Evolutionary conservation across 2,113 vertebrate genomes (phyloP), one percentile per base, ranked within the genome.

Genomic region (Salvelinus sp.): DNA sequence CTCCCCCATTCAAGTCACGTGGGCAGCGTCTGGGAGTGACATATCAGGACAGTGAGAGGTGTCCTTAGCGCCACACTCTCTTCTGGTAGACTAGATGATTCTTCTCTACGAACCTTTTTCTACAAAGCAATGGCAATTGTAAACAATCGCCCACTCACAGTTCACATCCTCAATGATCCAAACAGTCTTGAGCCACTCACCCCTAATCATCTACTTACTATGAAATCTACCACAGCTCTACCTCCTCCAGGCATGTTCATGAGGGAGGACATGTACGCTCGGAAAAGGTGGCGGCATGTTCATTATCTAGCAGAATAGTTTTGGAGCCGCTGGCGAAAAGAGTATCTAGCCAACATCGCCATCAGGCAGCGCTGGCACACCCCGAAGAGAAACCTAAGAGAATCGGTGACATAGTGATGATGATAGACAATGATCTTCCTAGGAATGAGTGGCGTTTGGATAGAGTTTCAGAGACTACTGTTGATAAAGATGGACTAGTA

Each of bases 1-100:
- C 75, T 13, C 72, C 77, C 77, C 2, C 22, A 77, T 60, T 27
- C 80, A 44, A 84, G 83, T 16, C 81, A 82, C 22, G 20, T n/a
- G 1, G 83, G 69, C 23, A 80, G 78, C 0, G 70, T 85, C 0
- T 80, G 77, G 76, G 82, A 84, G 18, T 22, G 65, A 22, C 69
- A 86, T 0, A 83, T 83, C 3, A 75, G 69, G 68, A 60, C 60
- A 25, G 27, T 77, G 2, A 73, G 58, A 69, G 38, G 22, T 20
- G 25, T 80, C 7, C 57, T 80, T 1, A 75, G 10, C 1, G 50
- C 66, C 33, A 74, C 70, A 4, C 70, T 73, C 10, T 73, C 70
- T 2, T 38, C 25, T 18, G 74, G 20, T 20, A 76, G 79, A 18
- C 28, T 80, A 4, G 50, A 73, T 70, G 79, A 81, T 65, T n/a